Evolutionary conservation across 2,113 vertebrate genomes (phyloP).

Genomic region (Rhea pennata): DNA sequence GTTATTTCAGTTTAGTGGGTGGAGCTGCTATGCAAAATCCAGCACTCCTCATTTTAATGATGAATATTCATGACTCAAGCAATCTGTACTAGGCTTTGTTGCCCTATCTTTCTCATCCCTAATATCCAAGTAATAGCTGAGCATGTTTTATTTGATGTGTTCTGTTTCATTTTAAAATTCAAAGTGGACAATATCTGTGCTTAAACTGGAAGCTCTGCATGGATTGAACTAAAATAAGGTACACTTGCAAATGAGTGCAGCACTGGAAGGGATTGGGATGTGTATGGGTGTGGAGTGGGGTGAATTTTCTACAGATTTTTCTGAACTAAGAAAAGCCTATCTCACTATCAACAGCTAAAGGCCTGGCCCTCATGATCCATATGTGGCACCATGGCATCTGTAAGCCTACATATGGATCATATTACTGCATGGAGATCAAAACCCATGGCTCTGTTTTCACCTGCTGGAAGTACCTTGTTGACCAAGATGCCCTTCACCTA

Average conservation of each 20-base stretch:
- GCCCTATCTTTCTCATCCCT: not conserved
- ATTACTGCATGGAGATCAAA: not conserved
- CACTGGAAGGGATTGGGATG: not conserved
- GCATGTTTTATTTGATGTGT: not conserved
- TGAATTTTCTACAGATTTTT: not conserved
- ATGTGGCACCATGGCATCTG: not conserved
- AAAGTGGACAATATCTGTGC: not conserved
- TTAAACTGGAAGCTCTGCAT: not conserved
- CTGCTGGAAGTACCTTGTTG: not conserved
- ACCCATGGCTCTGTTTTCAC: not conserved
- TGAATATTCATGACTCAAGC: constrained; percentile 76
- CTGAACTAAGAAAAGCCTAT: not conserved
- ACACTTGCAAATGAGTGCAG: not conserved
- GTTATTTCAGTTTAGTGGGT: constrained; percentile 71
- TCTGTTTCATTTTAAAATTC: not conserved
- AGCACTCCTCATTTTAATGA: constrained; percentile 52
- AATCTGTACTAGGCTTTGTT: constrained; percentile 70
- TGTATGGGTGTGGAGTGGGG: not conserved
- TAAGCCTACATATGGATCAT: not conserved
- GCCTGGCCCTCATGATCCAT: not conserved
- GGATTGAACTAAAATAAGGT: not conserved
- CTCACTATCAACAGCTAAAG: not conserved
- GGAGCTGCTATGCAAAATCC: constrained; percentile 72
- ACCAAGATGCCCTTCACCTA: not conserved
- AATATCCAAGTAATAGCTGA: not conserved